Evolutionary conservation across 2,113 vertebrate genomes (phyloP).

Genomic region (Anhinga anhinga): DNA sequence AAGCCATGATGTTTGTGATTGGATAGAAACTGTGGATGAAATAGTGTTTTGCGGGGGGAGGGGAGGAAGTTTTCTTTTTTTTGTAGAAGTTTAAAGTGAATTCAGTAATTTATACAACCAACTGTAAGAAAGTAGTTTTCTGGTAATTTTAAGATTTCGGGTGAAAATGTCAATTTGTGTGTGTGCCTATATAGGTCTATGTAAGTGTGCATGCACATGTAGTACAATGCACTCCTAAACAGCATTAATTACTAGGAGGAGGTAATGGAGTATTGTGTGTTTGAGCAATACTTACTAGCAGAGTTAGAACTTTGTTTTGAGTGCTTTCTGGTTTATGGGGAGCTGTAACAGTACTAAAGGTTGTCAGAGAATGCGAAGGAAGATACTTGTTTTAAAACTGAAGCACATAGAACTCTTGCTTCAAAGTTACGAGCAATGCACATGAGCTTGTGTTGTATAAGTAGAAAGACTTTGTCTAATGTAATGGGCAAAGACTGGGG

Average conservation of each 20-base stretch:
- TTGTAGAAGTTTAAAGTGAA: neutral
- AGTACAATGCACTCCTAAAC: neutral
- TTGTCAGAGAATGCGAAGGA: neutral
- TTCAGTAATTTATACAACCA: neutral
- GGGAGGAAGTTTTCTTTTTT: neutral
- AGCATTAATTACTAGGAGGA: neutral
- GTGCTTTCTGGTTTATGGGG: neutral
- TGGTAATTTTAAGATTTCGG: neutral
- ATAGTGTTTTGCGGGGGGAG: accelerated
- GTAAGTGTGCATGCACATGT: accelerated
- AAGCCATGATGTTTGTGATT: accelerated
- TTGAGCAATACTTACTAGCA: neutral
- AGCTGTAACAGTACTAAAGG: neutral
- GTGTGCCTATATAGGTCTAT: accelerated
- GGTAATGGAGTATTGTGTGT: neutral
- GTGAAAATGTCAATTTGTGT: neutral
- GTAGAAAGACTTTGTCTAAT: neutral
- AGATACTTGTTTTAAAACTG: neutral
- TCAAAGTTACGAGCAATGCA: neutral
- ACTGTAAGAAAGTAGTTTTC: neutral
- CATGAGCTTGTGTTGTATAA: neutral
- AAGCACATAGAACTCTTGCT: neutral
- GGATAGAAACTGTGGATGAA: neutral
- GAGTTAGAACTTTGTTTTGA: neutral
- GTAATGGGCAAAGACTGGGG: neutral